Base-by-base conservation (phyloP, 2,797 vertebrate species). In the Pseudochirops cupreus region DNA sequence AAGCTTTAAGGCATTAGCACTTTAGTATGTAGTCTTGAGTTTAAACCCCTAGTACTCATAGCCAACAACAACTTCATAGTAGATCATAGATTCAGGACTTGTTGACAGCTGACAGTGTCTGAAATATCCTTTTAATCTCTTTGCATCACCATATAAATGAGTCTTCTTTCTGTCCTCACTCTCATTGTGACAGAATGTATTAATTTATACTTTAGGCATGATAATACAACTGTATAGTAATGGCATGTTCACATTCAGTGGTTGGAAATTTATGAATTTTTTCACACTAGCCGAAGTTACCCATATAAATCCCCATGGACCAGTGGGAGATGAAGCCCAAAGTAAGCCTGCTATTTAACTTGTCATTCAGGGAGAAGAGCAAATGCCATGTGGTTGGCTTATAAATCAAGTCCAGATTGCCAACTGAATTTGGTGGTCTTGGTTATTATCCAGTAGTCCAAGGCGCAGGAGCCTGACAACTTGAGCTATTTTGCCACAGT, bases 361-460 rank as follows among this genome's bases (percentile, higher is more conserved):
- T 95, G 62, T 92, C 94, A 96, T 33, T 98, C 97, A 94, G 95
- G 91, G 89, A 95, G 29, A 95, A 98, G 94, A 58, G 94, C 91
- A 62, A 94, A 96, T 96, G 91, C 91, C 91, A 59, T 97, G 97
- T 97, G 98, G 97, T 98, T 67, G 97, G 82, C 95, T 97, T 97
- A 96, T 98, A 98, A 98, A 97, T 97, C 82, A 97, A 97, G 96
- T 98, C 97, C 97, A 97, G 97, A 95, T 98, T 96, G 97, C 95
- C 96, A 97, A 89, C n/a, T 97, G 93, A 97, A 57, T 98, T 98
- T 98, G 97, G 98, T 98, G 97, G 97, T 98, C 98, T 98, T 98
- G 98, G 97, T 98, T 96, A 74, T 87, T 92, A 46, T 98, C 98
- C 98, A 98, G 91, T 82, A 1, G 33, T 97, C 94, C 91, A 96